Percentiles rank a stretch among this genome's conserved stretches.
Evolutionary conservation across 1,140 invertebrate genomes (phyloP).

Genomic region (Eriosoma lanigerum): DNA sequence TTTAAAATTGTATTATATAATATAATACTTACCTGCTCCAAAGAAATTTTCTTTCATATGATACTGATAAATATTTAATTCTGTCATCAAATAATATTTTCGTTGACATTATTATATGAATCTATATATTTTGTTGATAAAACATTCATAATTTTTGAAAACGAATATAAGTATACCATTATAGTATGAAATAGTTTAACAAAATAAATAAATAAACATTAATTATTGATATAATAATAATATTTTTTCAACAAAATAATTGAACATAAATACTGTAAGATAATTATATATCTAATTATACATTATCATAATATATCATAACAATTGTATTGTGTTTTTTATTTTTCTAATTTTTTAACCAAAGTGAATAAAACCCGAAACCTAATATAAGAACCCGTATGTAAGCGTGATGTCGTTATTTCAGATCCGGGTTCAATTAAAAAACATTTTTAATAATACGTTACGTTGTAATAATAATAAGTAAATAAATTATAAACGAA

Average conservation of each 20-base stretch:
- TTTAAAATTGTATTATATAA: too few relatives aligned
- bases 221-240: conserved; percentile 12
- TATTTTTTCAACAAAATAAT: background rate
- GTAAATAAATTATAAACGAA: conserved; percentile 43
- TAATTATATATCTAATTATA: background rate
- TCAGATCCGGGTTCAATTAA: conserved; percentile 49
- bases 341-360: conserved; percentile 1
- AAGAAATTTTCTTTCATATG: too few relatives aligned
- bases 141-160: too few relatives aligned
- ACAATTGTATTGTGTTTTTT: background rate
- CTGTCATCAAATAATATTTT: too few relatives aligned
- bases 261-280: conserved; percentile 16
- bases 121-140: too few relatives aligned
- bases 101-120: too few relatives aligned
- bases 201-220: background rate
- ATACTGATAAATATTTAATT: too few relatives aligned
- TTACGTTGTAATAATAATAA: conserved; percentile 28
- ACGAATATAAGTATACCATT: too few relatives aligned
- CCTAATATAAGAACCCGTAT: conserved; percentile 38
- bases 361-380: conserved; percentile 25
- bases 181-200: too few relatives aligned
- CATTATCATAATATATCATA: too few relatives aligned
- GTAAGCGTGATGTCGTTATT: background rate
- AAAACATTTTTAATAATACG: conserved; percentile 39
- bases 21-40: too few relatives aligned